Base-by-base conservation (phyloP, 2,888 invertebrate species). In the Trilocha varians region DNA sequence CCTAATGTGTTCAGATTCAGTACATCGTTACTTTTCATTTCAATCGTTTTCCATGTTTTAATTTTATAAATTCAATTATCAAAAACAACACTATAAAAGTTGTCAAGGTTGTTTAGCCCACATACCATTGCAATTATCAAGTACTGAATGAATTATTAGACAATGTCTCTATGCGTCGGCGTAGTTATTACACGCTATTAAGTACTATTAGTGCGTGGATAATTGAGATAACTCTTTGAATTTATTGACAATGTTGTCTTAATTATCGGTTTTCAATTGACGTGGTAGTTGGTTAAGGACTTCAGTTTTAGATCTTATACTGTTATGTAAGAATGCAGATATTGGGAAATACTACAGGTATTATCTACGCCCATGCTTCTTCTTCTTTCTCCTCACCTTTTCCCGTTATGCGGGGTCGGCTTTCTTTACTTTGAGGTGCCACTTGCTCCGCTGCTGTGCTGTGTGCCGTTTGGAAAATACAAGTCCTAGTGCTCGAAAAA, bases 111-210 rank as follows among this genome's bases (percentile, higher is more conserved):
- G 57, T 59, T 53, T 66, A 60, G 65, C 69, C 69, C 60, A 71
- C 72, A 72, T 70, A 77, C 77, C 68, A 79, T 82, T 80, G 76
- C 59, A 42, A 54, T 59, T 74, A 75, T 78, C 80, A 79, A 80
- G 76, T 72, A 78, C 71, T 70, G 69, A 65, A 74, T 78, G 72
- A 70, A 74, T 76, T 77, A 72, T 55, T 51, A 50, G 48, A 64
- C 65, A 65, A 70, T 69, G 70, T 65, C 57, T 57, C 49, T 53
- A 49, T 46, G 54, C 55, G 62, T 58, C 57, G 62, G 66, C 57
- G 65, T 51, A 43, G 48, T 58, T 59, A 64, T 58, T 54, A 41
- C 46, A 44, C 45, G 50, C 44, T 48, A 49, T 25, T 25, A 25
- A 25, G 25, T 11, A 9, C 25, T 25, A 11, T 25, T 25, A 25